Evolutionary conservation across 2,888 invertebrate genomes (phyloP).

Genomic region (Cerastoderma edule): DNA sequence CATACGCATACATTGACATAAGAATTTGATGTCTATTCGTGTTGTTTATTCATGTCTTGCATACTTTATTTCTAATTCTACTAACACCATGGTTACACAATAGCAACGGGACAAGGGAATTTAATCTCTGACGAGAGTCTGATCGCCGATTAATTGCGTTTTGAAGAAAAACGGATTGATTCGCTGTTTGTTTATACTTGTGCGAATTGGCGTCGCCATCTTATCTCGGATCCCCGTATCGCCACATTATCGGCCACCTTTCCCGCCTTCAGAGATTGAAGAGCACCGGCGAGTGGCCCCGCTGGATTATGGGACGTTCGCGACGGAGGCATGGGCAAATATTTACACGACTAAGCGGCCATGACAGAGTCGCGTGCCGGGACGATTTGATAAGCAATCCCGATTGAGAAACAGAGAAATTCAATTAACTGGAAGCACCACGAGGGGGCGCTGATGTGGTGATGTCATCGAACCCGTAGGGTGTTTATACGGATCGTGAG

Average conservation of each 20-base stretch:
- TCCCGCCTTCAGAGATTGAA: constrained; percentile 51
- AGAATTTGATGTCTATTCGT: no score
- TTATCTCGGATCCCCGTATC: constrained; percentile 32
- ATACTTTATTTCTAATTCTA: no score
- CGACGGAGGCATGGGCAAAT: constrained; percentile 42
- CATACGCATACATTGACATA: no score
- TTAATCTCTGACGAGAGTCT: constrained; percentile 38
- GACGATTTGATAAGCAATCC: not conserved
- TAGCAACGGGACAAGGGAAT: no score
- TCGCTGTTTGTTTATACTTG: constrained; percentile 52
- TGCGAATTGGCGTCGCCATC: constrained; percentile 24
- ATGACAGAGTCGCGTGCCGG: constrained; percentile 9
- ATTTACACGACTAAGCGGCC: constrained; percentile 10
- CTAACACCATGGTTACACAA: no score
- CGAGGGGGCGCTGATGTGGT: constrained; percentile 13
- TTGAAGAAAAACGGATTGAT: constrained; percentile 54
- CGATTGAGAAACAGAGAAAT: constrained; percentile 22
- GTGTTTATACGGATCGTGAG: not conserved
- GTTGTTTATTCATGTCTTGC: no score
- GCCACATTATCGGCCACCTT: constrained; percentile 47
- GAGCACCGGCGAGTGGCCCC: no score
- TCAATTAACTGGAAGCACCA: constrained; percentile 20
- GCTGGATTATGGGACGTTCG: constrained; percentile 30
- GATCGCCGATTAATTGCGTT: constrained; percentile 57
- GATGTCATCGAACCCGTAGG: constrained; percentile 18